These are phyloP conservation scores for Hypsibius dujardini DNA, from an alignment of 1,140 invertebrate species.

Conservation along the genomic window DNA sequence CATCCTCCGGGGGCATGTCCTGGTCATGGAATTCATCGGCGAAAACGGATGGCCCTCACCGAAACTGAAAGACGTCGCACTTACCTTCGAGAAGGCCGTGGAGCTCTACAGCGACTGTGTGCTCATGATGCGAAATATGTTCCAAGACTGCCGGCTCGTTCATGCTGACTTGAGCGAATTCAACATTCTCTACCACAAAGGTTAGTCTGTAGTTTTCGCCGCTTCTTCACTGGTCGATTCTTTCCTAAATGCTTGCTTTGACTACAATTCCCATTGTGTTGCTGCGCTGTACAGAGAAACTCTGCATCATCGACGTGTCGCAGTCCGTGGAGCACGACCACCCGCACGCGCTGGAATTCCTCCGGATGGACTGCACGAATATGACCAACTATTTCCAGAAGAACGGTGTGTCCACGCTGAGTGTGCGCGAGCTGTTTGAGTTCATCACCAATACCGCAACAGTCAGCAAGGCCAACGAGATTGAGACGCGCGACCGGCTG, in stretches of 20 bases:
- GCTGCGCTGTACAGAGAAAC: constrained; percentile 47
- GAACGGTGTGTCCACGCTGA: constrained; percentile 67
- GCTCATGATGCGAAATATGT: constrained; percentile 74
- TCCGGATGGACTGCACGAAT: constrained; percentile 84
- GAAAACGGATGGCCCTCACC: constrained; percentile 71
- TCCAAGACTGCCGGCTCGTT: constrained; percentile 75
- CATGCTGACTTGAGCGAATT: constrained; percentile 96
- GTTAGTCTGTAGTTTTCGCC: constrained; percentile 4
- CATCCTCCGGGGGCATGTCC: constrained; percentile 66
- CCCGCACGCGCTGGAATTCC: constrained; percentile 78
- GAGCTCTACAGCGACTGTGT: constrained; percentile 72
- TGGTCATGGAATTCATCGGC: constrained; percentile 88
- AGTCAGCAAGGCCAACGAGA: constrained; percentile 31
- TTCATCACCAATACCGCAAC: constrained; percentile 68
- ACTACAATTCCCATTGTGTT: too few species aligned
- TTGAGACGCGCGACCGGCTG: constrained; percentile 28
- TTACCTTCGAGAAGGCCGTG: constrained; percentile 35
- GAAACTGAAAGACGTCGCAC: constrained; percentile 47
- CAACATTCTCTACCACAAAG: constrained; percentile 51
- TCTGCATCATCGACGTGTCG: constrained; percentile 89
- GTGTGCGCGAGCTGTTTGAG: constrained; percentile 77
- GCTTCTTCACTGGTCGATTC: neutral
- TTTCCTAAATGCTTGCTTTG: too few species aligned
- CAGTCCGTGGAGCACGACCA: constrained; percentile 96
- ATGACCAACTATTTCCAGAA: constrained; percentile 79